A percentile compares a stretch with the other conserved stretches of the same genome.
phyloP scores from a whole-genome alignment of 1,140 invertebrate genomes.

The Drosophila miranda region DNA sequence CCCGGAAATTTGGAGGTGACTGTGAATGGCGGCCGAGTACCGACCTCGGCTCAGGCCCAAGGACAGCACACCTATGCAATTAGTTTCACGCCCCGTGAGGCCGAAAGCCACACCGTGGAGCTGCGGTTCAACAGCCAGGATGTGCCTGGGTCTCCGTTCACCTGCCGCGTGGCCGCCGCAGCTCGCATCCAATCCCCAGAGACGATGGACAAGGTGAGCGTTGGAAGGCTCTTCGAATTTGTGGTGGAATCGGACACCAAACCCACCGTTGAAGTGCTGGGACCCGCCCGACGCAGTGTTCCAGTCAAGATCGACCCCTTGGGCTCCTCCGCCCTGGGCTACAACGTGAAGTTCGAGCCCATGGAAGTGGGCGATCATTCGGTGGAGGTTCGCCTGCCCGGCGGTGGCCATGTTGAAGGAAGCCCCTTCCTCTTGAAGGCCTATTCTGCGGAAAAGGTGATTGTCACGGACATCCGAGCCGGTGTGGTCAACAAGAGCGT shows the following conservation, averaged over 20 bases:
- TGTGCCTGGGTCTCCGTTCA: slow-evolving; percentile 94
- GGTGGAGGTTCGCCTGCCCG: slow-evolving; percentile 90
- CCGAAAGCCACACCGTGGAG: slow-evolving; percentile 94
- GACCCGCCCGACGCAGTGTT: slow-evolving; percentile 88
- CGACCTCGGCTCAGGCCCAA: slow-evolving; percentile 96
- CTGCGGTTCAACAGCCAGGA: slow-evolving; percentile 97
- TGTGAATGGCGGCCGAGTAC: slow-evolving; percentile 97
- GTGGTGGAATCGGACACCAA: slow-evolving; percentile 90
- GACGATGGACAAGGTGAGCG: slow-evolving; percentile 95
- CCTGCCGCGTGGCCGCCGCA: slow-evolving; percentile 88
- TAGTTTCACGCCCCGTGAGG: slow-evolving; percentile 96
- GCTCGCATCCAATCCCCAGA: slow-evolving; percentile 89
- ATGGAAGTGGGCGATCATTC: slow-evolving; percentile 96
- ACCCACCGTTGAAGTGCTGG: slow-evolving; percentile 90
- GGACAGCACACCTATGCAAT: slow-evolving; percentile 98
- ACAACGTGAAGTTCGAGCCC: slow-evolving; percentile 91
- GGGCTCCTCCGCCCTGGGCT: slow-evolving; percentile 82
- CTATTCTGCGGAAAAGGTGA: slow-evolving; percentile 94
- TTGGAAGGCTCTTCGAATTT: slow-evolving; percentile 92
- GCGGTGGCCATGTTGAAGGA: slow-evolving; percentile 92
- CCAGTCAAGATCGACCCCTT: slow-evolving; percentile 85
- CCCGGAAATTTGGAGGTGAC: slow-evolving; percentile 98
- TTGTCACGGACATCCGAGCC: slow-evolving; percentile 93
- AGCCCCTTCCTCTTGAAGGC: slow-evolving; percentile 98
- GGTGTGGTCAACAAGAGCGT: slow-evolving; percentile 95